Base-by-base conservation (phyloP, 2,888 invertebrate genomes). In the Mactromeris polynyma region DNA sequence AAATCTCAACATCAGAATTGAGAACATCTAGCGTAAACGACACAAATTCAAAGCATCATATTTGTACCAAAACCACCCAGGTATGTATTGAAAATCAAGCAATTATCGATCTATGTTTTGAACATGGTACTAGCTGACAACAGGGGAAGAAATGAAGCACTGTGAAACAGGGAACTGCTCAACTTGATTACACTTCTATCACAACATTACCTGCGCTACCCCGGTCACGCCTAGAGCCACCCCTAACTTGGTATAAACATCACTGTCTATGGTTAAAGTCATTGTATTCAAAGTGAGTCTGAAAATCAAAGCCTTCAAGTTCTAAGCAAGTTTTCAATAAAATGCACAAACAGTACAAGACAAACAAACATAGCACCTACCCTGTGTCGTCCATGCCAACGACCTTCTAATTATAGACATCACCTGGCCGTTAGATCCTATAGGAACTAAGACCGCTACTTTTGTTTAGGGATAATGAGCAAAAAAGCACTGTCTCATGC, bases 191-290 rank as follows among this genome's bases (percentile, higher is more conserved):
- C 33, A 73, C 17, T 14, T 19, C 14, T 33, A 73, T 21, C 17
- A 36, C 21, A n/a, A n/a, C n/a, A 21, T 58, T 97, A 99, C 99
- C 98, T 99, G 99, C 85, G 99, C 99, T 94, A 99, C 99, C 92
- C 99, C 99, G 36, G 99, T 99, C 51, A 99, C 99, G 36, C 99
- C 99, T 96, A 99, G 99, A 26, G 99, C 99, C 58, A 99, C 99
- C 86, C 99, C 99, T 97, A 99, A 98, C 95, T 98, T 98, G 77
- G 99, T 99, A 97, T 99, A 99, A 6, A 99, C 99, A 85, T 98
- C 98, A 11, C 99, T 99, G 96, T 99, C 99, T 86, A 99, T 99
- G 97, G 98, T 98, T 85, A 99, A 97, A 1, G 99, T 99, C 99
- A 99, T 99, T 21, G 69, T 54, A 85, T 90, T 90, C 58, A 90